These are phyloP conservation scores for Sceliomorpha sp. DNA, from an alignment of 2,888 invertebrate species.

Conservation along the genomic window DNA sequence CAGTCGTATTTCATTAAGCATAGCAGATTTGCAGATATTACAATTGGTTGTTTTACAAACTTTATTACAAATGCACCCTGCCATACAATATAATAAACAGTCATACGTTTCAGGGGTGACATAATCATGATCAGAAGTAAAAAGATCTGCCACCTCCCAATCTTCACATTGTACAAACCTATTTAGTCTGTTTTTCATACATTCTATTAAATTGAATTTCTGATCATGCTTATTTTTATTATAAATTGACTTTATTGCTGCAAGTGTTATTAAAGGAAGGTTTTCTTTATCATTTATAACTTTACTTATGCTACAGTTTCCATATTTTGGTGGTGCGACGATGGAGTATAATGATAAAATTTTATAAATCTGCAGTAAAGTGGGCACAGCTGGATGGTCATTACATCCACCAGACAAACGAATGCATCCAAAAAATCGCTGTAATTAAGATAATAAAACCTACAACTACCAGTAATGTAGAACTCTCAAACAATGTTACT, in stretches of 20 bases:
- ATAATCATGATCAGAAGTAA: conserved; percentile 23
- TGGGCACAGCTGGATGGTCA: conserved; percentile 32
- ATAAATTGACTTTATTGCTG: conserved; percentile 33
- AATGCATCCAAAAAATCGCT: conserved; percentile 32
- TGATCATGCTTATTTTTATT: conserved; percentile 7
- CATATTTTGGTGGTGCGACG: conserved; percentile 28
- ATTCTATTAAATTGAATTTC: conserved; percentile 17
- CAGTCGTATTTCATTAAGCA: conserved; percentile 8
- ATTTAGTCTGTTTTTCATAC: conserved; percentile 12
- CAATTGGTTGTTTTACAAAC: conserved; percentile 22
- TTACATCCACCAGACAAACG: conserved; percentile 24
- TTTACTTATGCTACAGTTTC: conserved; percentile 22
- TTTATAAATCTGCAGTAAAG: conserved; percentile 18
- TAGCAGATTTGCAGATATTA: conserved; percentile 12
- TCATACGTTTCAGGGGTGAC: conserved; percentile 19
- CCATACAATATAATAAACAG: conserved; percentile 24
- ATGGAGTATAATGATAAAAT: conserved; percentile 17
- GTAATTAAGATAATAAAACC: conserved; percentile 8
- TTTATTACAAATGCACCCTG: conserved; percentile 13
- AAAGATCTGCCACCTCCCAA: conserved; percentile 17
- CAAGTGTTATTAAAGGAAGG: conserved; percentile 15
- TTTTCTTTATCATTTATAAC: conserved; percentile 12
- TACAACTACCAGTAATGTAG: no score
- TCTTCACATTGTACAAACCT: conserved; percentile 15
- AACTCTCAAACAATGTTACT: no score